Evolutionary conservation across 2,888 invertebrate genomes (phyloP), one percentile per base, ranked within the genome.

Genomic region (Troilus luridus): DNA sequence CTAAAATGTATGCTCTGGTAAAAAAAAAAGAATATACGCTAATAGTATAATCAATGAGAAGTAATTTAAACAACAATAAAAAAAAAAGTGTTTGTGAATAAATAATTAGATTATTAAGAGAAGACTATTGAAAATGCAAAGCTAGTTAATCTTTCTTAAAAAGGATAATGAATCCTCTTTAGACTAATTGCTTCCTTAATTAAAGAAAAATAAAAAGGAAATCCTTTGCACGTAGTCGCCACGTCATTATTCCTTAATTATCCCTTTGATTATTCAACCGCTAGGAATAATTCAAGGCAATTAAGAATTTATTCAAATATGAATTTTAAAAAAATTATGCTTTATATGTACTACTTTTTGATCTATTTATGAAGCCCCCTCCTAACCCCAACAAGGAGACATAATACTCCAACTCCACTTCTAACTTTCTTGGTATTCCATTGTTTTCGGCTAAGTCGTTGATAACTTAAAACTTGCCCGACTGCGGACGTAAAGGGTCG

Each of bases 391-490:
- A 41, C 41, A 41, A 41, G 41, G 27, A 77, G 7, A 77, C 27
- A 77, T 77, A 77, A 77, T 77, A 77, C 19, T 21, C 17, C 27
- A 77, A 77, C 72, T 77, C 72, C 72, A 77, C 27, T 77, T 41
- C 72, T 17, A 77, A 77, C 17, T 77, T 77, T 77, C 17, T 77
- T 77, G 72, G 72, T 77, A 41, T 41, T 41, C 72, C 72, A 77
- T 77, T 77, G 72, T 77, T 77, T 77, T 41, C 72, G 41, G 72
- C 72, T 77, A 77, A 77, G 72, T 77, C 72, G 72, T 77, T 77
- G 27, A 77, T 77, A 77, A 77, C 72, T 77, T 77, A 77, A 77
- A 77, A 77, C 27, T 77, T 77, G 1, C 0, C 27, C 27, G 27
- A 41, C 17, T 17, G 12, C 72, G 27, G 72, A 41, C 8, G 27